Conservation (phyloP, 2,113 vertebrate genomes). For the Corythornis cristatus region DNA sequence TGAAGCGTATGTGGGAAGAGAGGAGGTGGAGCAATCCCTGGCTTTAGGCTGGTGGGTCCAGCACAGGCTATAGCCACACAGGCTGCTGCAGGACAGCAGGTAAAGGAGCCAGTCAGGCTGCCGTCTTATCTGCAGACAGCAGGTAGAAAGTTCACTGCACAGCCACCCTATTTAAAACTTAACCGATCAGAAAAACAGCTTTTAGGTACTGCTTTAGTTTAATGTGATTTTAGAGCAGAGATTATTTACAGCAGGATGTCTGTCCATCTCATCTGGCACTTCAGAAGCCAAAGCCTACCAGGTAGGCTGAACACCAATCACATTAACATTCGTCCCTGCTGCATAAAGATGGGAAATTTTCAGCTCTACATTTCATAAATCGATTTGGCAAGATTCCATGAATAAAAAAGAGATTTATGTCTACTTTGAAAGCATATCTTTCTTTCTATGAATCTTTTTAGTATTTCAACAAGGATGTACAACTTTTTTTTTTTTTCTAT, state of each 20-base stretch:
- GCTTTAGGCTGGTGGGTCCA: not conserved
- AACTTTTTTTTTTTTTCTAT: not conserved
- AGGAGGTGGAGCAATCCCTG: not conserved
- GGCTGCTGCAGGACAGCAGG: not conserved
- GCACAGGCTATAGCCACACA: not conserved
- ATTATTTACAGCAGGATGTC: not conserved
- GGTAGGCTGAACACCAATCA: not conserved
- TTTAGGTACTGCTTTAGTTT: not conserved
- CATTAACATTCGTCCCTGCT: not conserved
- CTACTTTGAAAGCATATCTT: not conserved
- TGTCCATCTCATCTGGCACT: not conserved
- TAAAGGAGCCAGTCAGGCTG: not conserved
- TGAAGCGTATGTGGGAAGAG: not conserved
- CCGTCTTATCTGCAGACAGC: not conserved
- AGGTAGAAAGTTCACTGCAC: rapidly evolving
- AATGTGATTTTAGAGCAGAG: not conserved
- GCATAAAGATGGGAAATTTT: not conserved
- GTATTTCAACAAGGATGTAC: not conserved
- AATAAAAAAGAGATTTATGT: not conserved
- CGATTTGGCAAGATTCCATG: not conserved
- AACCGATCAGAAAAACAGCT: not conserved
- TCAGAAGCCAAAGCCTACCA: not conserved
- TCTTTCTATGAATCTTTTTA: not conserved
- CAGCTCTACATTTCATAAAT: not conserved
- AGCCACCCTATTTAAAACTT: not conserved